Conservation (phyloP, 2,888 invertebrate species). For the Zygogramma bicolorata region DNA sequence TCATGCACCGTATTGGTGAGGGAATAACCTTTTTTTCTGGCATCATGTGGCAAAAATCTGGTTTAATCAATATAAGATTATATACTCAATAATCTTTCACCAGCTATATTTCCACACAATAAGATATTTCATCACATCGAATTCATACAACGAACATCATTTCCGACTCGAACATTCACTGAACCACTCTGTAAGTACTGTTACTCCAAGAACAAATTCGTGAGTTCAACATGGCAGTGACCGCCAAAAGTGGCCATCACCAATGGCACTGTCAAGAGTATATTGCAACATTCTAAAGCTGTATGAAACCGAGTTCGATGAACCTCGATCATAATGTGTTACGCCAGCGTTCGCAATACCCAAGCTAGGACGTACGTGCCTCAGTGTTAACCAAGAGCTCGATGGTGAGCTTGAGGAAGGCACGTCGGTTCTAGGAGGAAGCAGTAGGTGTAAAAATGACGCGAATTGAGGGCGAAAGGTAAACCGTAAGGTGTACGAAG, state of each 20-base stretch:
- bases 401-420: slow-evolving; percentile 36
- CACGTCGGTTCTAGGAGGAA: slow-evolving; percentile 51
- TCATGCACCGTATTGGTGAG: no score
- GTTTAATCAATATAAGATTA: no score
- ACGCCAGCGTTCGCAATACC: slow-evolving; percentile 61
- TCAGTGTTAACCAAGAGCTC: slow-evolving; percentile 15
- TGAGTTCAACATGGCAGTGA: slow-evolving; percentile 49
- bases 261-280: slow-evolving; percentile 49
- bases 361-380: slow-evolving; percentile 41
- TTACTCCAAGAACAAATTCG: slow-evolving; percentile 43
- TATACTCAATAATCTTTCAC: no score
- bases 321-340: slow-evolving; percentile 66
- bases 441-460: slow-evolving; percentile 66
- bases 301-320: slow-evolving; percentile 60
- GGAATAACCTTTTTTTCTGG: no score
- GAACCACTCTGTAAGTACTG: slow-evolving; percentile 30
- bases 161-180: neutral
- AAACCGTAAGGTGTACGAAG: slow-evolving; percentile 63
- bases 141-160: neutral
- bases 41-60: no score
- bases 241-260: slow-evolving; percentile 55
- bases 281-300: slow-evolving; percentile 53
- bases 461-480: slow-evolving; percentile 67
- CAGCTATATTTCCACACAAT: neutral
- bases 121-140: neutral